These are phyloP conservation scores for Halesus radiatus DNA, from an alignment of 1,140 invertebrate species.

Conservation along the genomic window DNA sequence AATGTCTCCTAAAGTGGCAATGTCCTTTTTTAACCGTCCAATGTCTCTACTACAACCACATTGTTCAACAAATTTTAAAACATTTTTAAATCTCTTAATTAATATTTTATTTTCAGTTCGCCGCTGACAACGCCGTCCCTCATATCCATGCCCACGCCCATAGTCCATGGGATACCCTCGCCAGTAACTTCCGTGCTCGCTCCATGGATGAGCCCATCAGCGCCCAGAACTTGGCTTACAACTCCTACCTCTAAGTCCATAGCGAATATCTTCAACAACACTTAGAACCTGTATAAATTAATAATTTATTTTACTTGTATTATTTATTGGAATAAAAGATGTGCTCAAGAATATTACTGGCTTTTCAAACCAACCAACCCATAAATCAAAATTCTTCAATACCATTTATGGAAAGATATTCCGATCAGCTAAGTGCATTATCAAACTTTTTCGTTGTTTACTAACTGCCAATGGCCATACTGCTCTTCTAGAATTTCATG, in stretches of 20 bases:
- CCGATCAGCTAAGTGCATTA: too few relatives aligned
- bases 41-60: too few relatives aligned
- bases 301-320: constrained; percentile 13
- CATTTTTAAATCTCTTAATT: too few relatives aligned
- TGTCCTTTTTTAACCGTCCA: too few relatives aligned
- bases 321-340: constrained; percentile 17
- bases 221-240: constrained; percentile 82
- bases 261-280: too few relatives aligned
- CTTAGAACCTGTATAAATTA: constrained; percentile 6
- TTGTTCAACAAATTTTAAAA: too few relatives aligned
- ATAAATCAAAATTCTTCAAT: background rate
- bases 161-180: constrained; percentile 80
- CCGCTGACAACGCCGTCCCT: constrained; percentile 79
- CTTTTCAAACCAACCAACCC: background rate
- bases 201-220: constrained; percentile 68
- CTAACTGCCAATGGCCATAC: too few relatives aligned
- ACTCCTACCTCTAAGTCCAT: constrained; percentile 74
- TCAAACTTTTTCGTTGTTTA: too few relatives aligned
- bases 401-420: background rate
- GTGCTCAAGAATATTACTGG: background rate
- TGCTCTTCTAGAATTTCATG: too few relatives aligned
- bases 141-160: constrained; percentile 71
- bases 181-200: constrained; percentile 70
- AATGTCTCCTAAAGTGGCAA: too few relatives aligned
- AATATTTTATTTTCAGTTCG: constrained; percentile 69